Base-by-base conservation (phyloP, 2,113 vertebrate genomes). In the Elephas maximus region DNA sequence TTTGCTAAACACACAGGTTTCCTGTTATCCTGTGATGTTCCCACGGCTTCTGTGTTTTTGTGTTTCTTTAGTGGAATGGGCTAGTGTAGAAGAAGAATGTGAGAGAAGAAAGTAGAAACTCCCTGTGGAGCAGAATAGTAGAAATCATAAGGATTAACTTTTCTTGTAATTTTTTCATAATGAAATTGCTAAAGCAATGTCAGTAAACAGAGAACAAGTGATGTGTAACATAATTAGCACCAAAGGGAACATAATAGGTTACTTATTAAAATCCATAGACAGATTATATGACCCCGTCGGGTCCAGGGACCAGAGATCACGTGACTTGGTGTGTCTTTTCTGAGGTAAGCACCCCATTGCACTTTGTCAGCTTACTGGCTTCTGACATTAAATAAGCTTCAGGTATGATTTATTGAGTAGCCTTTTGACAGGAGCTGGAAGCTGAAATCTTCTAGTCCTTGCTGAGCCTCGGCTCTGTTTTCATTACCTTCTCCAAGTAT, bases 251-350 rank as follows among this genome's bases (percentile, higher is more conserved):
- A 97, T 98, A 99, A 99, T 99, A 99, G 98, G 98, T 99, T 99
- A 99, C 99, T 99, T 99, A 99, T 99, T 99, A 99, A 99, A 99
- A 99, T 99, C 98, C 98, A 98, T 98, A 98, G 98, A 98, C 93
- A 95, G 98, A 99, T 99, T 98, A 97, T 98, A 97, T 98, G 98
- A 99, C 98, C 98, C 99, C 98, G 98, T 98, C 95, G 97, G 88
- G 98, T 98, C 96, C 97, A 97, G 97, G 74, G 98, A 98, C 98
- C 98, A 92, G 96, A 98, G 97, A 98, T 98, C 99, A 99, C 94
- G n/a, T 98, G 99, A 98, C 98, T 98, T 91, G 51, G 88, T 97
- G 97, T 97, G 98, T 98, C 98, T 98, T 98, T 97, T 97, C 98
- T 97, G 98, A 98, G 98, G 98, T 98, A 98, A 98, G 97, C 96